phyloP scores from a whole-genome alignment of 2,797 vertebrate species.

The Pyrocephalus nanus region DNA sequence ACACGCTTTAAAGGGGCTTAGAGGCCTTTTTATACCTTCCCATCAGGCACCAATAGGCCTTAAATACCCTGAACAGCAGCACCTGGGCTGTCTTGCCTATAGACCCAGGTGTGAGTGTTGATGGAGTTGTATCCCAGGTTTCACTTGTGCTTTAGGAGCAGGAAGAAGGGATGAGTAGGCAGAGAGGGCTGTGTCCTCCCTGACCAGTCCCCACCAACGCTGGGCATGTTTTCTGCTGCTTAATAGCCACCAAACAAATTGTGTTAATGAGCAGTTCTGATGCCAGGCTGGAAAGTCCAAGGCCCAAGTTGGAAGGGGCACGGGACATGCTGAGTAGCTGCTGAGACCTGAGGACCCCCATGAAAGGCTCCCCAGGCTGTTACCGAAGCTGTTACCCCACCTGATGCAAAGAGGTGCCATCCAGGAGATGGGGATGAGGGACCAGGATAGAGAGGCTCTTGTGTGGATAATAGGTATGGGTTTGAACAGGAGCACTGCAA shows the following conservation, averaged over 20 bases:
- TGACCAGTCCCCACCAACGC: accelerated
- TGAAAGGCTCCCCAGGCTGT: not conserved
- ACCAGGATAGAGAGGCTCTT: not conserved
- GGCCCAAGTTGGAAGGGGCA: not conserved
- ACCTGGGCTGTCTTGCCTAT: accelerated
- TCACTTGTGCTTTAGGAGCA: not conserved
- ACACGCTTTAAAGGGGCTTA: accelerated
- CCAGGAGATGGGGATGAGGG: too few relatives aligned
- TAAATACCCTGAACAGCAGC: not conserved
- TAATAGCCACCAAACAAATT: not conserved
- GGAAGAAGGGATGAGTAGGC: too few relatives aligned
- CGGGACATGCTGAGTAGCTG: not conserved
- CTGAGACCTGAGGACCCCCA: not conserved
- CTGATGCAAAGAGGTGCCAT: not conserved
- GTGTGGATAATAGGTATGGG: not conserved
- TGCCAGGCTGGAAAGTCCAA: not conserved
- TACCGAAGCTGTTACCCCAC: not conserved
- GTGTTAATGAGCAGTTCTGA: not conserved
- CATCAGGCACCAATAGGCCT: not conserved
- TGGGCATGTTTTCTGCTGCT: not conserved
- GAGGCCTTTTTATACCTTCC: not conserved
- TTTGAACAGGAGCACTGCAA: not conserved
- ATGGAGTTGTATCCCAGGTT: not conserved
- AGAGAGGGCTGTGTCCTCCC: too few relatives aligned
- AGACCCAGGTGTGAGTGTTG: accelerated